Conservation (phyloP, 2,113 vertebrate species). For the Crotalus helleri region DNA sequence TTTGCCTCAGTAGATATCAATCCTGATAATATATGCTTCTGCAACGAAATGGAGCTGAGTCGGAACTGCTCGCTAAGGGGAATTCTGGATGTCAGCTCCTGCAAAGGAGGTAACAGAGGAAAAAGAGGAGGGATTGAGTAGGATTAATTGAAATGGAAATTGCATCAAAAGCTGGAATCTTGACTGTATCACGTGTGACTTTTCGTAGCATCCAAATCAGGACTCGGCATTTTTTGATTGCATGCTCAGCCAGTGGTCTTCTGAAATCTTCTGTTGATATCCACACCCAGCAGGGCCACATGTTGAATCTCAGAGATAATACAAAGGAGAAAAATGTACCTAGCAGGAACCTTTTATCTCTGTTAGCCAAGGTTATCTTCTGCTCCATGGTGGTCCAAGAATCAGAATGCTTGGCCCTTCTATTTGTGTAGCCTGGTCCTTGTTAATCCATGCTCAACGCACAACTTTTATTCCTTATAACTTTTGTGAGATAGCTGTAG, state of each 20-base stretch:
- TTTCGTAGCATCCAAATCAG: no score
- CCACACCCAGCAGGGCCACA: no score
- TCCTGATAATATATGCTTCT: conserved; percentile 84
- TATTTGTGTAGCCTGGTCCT: no score
- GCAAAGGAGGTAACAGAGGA: conserved; percentile 71
- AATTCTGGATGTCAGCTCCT: conserved; percentile 78
- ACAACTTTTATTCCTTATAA: no score
- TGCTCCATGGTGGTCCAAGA: not conserved
- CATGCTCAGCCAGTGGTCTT: no score
- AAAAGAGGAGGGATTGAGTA: not conserved
- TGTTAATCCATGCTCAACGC: not conserved
- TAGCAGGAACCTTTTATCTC: not conserved
- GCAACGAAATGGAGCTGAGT: conserved; percentile 61
- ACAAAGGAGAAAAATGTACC: no score
- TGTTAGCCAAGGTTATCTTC: not conserved
- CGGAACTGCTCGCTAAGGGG: conserved; percentile 81
- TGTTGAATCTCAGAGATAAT: no score
- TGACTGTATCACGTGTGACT: no score
- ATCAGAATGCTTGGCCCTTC: not conserved
- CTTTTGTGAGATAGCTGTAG: not conserved
- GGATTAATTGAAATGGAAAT: not conserved
- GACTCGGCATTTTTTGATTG: no score
- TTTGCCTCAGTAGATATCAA: conserved; percentile 78
- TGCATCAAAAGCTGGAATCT: not conserved
- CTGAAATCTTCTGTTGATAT: no score